Conservation (phyloP, 2,113 vertebrate species). For the Spilogale gracilis region DNA sequence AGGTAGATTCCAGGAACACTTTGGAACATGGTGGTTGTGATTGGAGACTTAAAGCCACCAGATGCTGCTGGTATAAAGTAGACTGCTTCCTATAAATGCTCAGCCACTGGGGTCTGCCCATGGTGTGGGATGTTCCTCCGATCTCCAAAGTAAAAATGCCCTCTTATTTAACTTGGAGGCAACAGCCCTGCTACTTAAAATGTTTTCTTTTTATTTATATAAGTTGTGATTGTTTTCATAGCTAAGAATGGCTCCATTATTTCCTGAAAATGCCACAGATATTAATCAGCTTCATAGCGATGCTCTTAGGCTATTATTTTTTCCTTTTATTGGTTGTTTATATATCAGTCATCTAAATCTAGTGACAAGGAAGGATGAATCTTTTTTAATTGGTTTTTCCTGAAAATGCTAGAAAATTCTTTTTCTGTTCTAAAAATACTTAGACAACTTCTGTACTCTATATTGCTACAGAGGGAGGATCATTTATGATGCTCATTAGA, state of each 20-base stretch:
- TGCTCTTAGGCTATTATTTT: not conserved
- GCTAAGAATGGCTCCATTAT: slow-evolving; percentile 19
- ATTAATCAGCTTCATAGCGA: not conserved
- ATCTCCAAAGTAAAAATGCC: not conserved
- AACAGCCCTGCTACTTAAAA: not conserved
- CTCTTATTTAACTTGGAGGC: not conserved
- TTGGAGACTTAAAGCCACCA: not conserved
- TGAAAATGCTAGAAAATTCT: slow-evolving; percentile 40
- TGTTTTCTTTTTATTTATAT: not conserved
- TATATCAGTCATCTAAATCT: slow-evolving; percentile 4
- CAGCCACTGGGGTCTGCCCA: not conserved
- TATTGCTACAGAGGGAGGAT: not conserved
- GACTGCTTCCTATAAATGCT: not conserved
- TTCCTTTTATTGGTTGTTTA: slow-evolving; percentile 44
- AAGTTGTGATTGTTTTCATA: not conserved
- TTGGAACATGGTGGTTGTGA: not conserved
- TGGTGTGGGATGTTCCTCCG: not conserved
- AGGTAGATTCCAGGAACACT: not conserved
- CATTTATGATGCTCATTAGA: not conserved
- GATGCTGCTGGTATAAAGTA: not conserved
- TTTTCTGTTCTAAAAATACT: slow-evolving; percentile 63
- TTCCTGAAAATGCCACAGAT: not conserved
- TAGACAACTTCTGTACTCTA: not conserved
- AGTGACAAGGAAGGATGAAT: slow-evolving; percentile 6
- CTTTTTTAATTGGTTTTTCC: slow-evolving; percentile 1